Evolutionary conservation across 92 coral and sea anemone genomes (phyloP), one percentile per base, ranked within the genome.

Genomic region (Heteractis magnifica): DNA sequence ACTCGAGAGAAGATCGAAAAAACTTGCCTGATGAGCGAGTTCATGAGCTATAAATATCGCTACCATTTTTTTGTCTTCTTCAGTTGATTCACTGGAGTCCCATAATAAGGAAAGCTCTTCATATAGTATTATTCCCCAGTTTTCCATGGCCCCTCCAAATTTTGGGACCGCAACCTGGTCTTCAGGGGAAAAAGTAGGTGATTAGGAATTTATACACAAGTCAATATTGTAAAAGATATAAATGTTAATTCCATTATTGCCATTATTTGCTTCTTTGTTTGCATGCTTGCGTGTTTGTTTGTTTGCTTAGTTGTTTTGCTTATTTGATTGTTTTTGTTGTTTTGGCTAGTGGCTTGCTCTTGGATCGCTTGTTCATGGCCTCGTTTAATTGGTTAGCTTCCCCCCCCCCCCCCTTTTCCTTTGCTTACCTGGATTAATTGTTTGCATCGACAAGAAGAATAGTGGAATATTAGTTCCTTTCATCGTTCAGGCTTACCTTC

Each of bases 401-500:
- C 6, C 0, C 14, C 14, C 60, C 14, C 14, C 14, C 60, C 14
- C 14, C 1, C 60, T 8, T 4, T 8, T 18, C 4, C 4, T 10
- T 58, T 10, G 13, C n/a, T 58, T 10, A 34, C 3, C 44, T 34
- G 44, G 44, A 34, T 34, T 34, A 0, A 0, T 34, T 34, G 44
- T 0, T 34, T 34, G 44, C 44, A 34, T 34, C 3, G 44, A 34
- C 44, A 34, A 2, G 44, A 34, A 34, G 44, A 34, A 34, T 26
- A 26, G 1, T 34, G 44, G 44, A 34, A 34, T 34, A 34, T 34
- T 34, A 34, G 44, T 34, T 34, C 44, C 44, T 34, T 34, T 34
- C 44, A 34, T 34, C 44, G 44, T 34, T 34, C 44, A 64, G 20
- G 10, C 58, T 77, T 68, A 94, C 98, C 98, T 70, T 89, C 87